Evolutionary conservation across 2,888 invertebrate genomes (phyloP), one percentile per base, ranked within the genome.

Genomic region (Nomada lathburiana): DNA sequence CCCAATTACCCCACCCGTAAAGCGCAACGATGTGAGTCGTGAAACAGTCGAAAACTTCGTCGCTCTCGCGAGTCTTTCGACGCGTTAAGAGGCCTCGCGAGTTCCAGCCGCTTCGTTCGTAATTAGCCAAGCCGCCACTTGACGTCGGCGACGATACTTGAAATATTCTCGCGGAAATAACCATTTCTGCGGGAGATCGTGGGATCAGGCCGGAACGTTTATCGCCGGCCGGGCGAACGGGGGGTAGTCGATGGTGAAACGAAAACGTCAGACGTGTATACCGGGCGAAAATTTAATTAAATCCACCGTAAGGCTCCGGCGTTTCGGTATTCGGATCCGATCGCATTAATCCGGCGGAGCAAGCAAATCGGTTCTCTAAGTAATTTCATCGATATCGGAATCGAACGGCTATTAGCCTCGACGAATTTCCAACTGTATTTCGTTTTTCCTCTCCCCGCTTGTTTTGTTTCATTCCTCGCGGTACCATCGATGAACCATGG

Each of bases 1-100:
- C 87, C 87, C 71, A 87, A 87, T 87, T 87, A 87, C 83, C 52
- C 79, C 69, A 81, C 85, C 85, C 83, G 85, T 87, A 87, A 87
- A 83, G 87, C 76, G 85, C 85, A 87, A 87, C 87, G 70, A 77
- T 53, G 71, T 64, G 80, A 74, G 74, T 85, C 85, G 83, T 82
- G 87, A 85, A 83, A 74, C 80, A 80, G 64, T 59, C 29, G 60
- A 78, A 77, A 86, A 86, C 83, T 86, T 86, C 81, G 86, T 79
- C 64, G 67, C 57, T 69, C 76, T 68, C 78, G 73, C 73, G 44
- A 69, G 80, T 81, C 85, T 81, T 85, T 85, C 86, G 81, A 79
- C 80, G 74, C 69, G 74, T 86, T 86, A 83, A 78, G 69, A 79
- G 77, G 80, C 70, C 63, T 53, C 69, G 65, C 69, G 36, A 5